phyloP scores from a whole-genome alignment of 92 coral and sea anemone genomes.

The Palythoa grandis region DNA sequence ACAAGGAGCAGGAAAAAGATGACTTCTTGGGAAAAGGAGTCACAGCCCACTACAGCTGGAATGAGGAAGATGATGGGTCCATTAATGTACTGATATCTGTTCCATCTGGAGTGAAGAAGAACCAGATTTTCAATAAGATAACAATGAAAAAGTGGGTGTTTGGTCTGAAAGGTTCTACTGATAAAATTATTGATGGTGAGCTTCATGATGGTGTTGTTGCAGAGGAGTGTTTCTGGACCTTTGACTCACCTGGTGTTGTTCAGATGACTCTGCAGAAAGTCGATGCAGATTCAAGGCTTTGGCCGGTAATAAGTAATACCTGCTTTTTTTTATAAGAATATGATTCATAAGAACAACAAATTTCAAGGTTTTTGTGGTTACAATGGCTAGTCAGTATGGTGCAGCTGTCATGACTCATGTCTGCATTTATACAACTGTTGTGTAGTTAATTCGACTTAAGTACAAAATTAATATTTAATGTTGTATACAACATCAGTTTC shows the following conservation, averaged over 20 bases:
- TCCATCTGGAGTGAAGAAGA: slow-evolving; percentile 68
- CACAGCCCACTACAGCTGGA: slow-evolving; percentile 84
- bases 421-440: too few species aligned
- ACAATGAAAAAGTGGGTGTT: slow-evolving; percentile 73
- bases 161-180: slow-evolving; percentile 62
- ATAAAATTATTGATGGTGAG: slow-evolving; percentile 76
- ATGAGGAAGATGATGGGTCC: slow-evolving; percentile 75
- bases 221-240: slow-evolving; percentile 87
- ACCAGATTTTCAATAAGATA: slow-evolving; percentile 65
- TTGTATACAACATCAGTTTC: too few species aligned
- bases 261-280: slow-evolving; percentile 85
- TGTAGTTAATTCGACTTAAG: too few species aligned
- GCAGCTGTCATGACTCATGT: too few species aligned
- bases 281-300: slow-evolving; percentile 69
- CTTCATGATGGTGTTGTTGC: slow-evolving; percentile 73
- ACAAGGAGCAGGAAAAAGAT: slow-evolving; percentile 69
- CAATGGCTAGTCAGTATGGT: too few species aligned
- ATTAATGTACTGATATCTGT: slow-evolving; percentile 80
- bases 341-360: too few species aligned
- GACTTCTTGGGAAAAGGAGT: slow-evolving; percentile 71
- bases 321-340: too few species aligned
- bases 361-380: too few species aligned
- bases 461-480: too few species aligned
- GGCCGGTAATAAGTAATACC: slow-evolving; percentile 75
- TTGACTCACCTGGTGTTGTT: slow-evolving; percentile 81